Evolutionary conservation across 2,888 invertebrate genomes (phyloP), one percentile per base, ranked within the genome.

Genomic region (Ochropacha duplaris): DNA sequence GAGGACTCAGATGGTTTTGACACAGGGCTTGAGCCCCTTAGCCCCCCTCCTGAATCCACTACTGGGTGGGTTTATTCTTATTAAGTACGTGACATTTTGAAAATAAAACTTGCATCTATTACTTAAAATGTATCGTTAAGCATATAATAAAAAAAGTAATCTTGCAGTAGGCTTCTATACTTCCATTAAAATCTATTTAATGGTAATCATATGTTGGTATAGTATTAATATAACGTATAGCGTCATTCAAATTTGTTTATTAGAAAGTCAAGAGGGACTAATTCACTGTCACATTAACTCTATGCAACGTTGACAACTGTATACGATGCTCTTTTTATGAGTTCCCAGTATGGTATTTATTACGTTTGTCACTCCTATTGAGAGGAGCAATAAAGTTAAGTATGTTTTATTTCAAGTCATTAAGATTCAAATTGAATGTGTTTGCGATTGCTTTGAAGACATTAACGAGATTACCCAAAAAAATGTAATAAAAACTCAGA

Each of bases 251-350:
- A 73, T 81, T 81, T 82, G 83, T 89, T 88, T 87, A 85, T 88
- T 80, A 73, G 69, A 78, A 81, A 81, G 70, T 81, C 83, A 81
- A 81, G 78, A 78, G 75, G 65, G 72, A 78, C 86, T 86, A 88
- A 89, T 86, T 90, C 84, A 79, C 77, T 77, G 82, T 71, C 83
- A 79, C 83, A 83, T 87, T 85, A 83, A 81, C 76, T 75, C 74
- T 71, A 74, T 76, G 72, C 63, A 62, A 69, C 74, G 79, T 61
- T 83, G 86, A 88, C 88, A 87, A 83, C 84, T 83, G 78, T 75
- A 81, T 86, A 84, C 78, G 81, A 77, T 82, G 76, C 71, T 72
- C 71, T 84, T 87, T 90, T 91, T 89, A 91, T 78, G 88, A 84
- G 81, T 81, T 81, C 79, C 65, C 73, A 67, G 82, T 79, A 81